Base-by-base conservation (phyloP, 2,888 invertebrate species). In the Nephrotoma appendiculata region DNA sequence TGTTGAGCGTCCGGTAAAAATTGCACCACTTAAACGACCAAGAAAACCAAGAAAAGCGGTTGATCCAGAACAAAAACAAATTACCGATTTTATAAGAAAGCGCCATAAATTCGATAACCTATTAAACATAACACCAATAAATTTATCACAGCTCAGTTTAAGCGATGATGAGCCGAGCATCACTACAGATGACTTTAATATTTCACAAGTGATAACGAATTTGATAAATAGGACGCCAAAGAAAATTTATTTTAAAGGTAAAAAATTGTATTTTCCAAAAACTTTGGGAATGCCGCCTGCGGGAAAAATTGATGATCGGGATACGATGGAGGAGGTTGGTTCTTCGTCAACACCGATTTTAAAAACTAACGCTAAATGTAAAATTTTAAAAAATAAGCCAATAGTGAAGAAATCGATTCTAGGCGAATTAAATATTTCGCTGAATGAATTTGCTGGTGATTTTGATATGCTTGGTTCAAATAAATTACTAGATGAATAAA, bases 131-230 rank as follows among this genome's bases (percentile, higher is more conserved):
- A 71, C 71, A 4, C 71, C 71, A 31, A 71, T 71, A 43, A 85
- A 43, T 44, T 41, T 85, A 85, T 43, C 44, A 5, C 85, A 85
- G 31, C 52, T 41, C 12, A 86, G 87, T 91, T 89, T 87, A 44
- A 42, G 91, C 84, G 90, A 89, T 71, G 92, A 92, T 41, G 91
- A 90, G 92, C 92, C 83, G 91, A 92, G 87, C 89, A 91, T 31
- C 91, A 91, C 15, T 89, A 91, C 9, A 91, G 71, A 71, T 31
- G 71, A 71, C 31, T 71, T 71, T 31, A 71, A 94, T 87, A 90
- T 94, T 89, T 93, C 94, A 0, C 91, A 91, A 52, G 92, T 94
- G 87, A 91, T 94, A 12, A 92, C 93, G 19, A 90, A 91, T 86
- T 93, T 94, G 41, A 89, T 93, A 11, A 89, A 89, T 5, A 89